Evolutionary conservation across 1,140 invertebrate species (phyloP).

Genomic region (Drosophila littoralis): DNA sequence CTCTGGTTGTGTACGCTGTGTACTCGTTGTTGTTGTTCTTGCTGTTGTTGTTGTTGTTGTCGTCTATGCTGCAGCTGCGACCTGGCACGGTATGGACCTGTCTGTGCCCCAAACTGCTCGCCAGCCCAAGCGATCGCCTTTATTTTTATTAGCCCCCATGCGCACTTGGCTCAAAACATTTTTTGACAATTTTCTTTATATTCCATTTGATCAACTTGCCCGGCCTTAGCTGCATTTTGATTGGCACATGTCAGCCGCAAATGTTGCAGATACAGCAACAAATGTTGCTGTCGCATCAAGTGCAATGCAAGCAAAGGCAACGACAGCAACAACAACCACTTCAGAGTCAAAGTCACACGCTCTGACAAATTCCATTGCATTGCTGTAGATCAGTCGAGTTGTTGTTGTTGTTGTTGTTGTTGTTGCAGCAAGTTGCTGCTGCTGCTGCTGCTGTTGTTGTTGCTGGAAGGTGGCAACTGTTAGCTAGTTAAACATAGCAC

Average conservation of each 20-base stretch:
- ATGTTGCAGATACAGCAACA: slow-evolving; percentile 3
- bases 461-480: slow-evolving; percentile 40
- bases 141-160: slow-evolving; percentile 23
- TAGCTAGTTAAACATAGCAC: slow-evolving; percentile 42
- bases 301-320: slow-evolving; percentile 1
- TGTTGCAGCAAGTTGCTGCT: neutral
- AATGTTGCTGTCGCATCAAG: neutral
- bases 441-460: slow-evolving; percentile 20
- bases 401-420: slow-evolving; percentile 11
- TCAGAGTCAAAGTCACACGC: slow-evolving; percentile 43
- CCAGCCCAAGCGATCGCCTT: slow-evolving; percentile 26
- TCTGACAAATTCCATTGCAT: slow-evolving; percentile 41
- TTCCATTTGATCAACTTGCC: slow-evolving; percentile 1
- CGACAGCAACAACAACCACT: slow-evolving; percentile 24
- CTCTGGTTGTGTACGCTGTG: slow-evolving; percentile 1
- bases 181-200: slow-evolving; percentile 16
- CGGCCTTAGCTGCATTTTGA: slow-evolving; percentile 18
- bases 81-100: slow-evolving; percentile 4
- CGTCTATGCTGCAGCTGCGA: slow-evolving; percentile 26
- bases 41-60: neutral
- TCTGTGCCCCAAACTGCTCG: neutral
- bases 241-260: slow-evolving; percentile 33
- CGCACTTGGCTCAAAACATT: slow-evolving; percentile 11
- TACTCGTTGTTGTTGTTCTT: neutral
- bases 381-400: slow-evolving; percentile 24